Conservation (phyloP, 1,140 invertebrate genomes). For the Cydia strobilella region DNA sequence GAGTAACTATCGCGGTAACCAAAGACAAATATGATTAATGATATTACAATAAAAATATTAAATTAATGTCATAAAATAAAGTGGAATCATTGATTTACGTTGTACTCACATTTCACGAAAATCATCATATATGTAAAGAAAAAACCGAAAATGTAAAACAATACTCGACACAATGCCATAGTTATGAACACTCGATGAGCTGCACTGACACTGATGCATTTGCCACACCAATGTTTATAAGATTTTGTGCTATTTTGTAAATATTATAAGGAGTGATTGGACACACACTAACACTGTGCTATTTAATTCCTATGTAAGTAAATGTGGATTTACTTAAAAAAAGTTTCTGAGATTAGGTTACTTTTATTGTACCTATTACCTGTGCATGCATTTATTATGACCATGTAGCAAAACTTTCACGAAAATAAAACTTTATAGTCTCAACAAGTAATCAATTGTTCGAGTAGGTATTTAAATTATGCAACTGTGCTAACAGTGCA, state of each 20-base stretch:
- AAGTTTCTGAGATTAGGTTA: neutral
- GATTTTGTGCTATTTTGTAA: slow-evolving; percentile 11
- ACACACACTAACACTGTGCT: neutral
- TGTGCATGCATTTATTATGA: too few relatives aligned
- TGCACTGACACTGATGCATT: slow-evolving; percentile 12
- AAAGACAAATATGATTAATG: too few relatives aligned
- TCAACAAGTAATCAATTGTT: too few relatives aligned
- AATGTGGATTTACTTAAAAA: neutral
- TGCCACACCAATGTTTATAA: neutral
- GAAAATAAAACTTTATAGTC: too few relatives aligned
- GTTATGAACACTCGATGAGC: slow-evolving; percentile 15
- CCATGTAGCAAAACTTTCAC: too few relatives aligned
- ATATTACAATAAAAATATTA: too few relatives aligned
- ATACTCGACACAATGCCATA: slow-evolving; percentile 29
- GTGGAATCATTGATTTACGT: too few relatives aligned
- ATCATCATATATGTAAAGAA: neutral
- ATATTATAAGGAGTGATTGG: neutral
- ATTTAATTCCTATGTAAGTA: neutral
- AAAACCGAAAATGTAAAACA: slow-evolving; percentile 19
- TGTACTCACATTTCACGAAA: slow-evolving; percentile 9
- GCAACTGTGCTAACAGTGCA: neutral
- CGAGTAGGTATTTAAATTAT: neutral
- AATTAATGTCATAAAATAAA: too few relatives aligned
- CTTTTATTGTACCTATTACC: too few relatives aligned
- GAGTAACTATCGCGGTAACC: too few relatives aligned